Conservation (phyloP, 1,140 invertebrate genomes). For the Heliothis subflexa region DNA sequence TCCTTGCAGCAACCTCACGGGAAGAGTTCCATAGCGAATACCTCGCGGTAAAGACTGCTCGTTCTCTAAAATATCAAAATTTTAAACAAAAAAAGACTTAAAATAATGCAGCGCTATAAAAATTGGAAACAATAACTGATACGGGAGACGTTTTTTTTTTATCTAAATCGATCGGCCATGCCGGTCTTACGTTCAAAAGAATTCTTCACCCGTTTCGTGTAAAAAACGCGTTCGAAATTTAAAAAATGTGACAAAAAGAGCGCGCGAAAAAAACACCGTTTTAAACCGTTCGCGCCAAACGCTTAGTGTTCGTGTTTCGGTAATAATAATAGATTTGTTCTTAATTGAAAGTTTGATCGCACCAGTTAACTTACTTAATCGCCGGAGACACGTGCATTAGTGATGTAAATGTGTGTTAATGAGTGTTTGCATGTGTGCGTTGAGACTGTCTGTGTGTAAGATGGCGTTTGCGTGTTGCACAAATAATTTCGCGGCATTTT, state of each 20-base stretch:
- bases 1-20: slow-evolving; percentile 85
- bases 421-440: slow-evolving; percentile 76
- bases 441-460: slow-evolving; percentile 62
- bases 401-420: slow-evolving; percentile 85
- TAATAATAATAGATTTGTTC: slow-evolving; percentile 47
- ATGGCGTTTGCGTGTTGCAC: slow-evolving; percentile 60
- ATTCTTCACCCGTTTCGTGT: slow-evolving; percentile 77
- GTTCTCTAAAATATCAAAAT: slow-evolving; percentile 74
- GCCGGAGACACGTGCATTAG: slow-evolving; percentile 73
- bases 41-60: slow-evolving; percentile 86
- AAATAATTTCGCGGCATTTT: slow-evolving; percentile 51
- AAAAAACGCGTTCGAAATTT: slow-evolving; percentile 67
- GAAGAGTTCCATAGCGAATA: slow-evolving; percentile 86
- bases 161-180: slow-evolving; percentile 70
- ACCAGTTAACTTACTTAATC: slow-evolving; percentile 55
- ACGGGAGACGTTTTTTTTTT: slow-evolving; percentile 16
- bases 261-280: slow-evolving; percentile 56
- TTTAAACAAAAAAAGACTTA: slow-evolving; percentile 53
- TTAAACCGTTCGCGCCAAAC: slow-evolving; percentile 61
- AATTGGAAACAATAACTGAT: slow-evolving; percentile 53
- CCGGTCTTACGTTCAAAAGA: slow-evolving; percentile 67
- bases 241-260: slow-evolving; percentile 62
- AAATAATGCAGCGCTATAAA: slow-evolving; percentile 58
- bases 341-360: slow-evolving; percentile 76
- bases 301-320: slow-evolving; percentile 39